Evolutionary conservation across 2,113 vertebrate species (phyloP).

Genomic region (Excalfactoria chinensis): DNA sequence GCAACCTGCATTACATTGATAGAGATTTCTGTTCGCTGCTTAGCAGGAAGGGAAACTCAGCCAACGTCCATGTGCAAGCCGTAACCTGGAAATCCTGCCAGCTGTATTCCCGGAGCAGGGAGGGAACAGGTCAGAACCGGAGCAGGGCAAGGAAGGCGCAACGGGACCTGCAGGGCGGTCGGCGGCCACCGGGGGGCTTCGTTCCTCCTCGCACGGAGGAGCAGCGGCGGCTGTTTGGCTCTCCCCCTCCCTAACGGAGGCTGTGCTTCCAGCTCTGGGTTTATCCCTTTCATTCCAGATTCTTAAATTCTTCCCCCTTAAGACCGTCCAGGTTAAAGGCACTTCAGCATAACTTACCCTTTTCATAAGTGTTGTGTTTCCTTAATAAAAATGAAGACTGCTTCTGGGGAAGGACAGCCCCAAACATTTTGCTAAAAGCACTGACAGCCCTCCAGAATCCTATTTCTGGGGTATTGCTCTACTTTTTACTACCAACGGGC

Average conservation of each 20-base stretch:
- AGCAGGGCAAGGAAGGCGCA: neutral
- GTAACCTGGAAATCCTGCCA: neutral
- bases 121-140: neutral
- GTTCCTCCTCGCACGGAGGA: constrained; percentile 24
- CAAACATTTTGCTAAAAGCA: neutral
- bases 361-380: neutral
- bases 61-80: neutral
- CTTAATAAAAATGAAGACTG: neutral
- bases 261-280: neutral
- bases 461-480: neutral
- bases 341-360: neutral
- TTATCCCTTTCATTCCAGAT: neutral
- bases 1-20: accelerated
- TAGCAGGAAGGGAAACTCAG: neutral
- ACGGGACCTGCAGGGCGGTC: constrained; percentile 11
- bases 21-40: neutral
- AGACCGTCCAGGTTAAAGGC: neutral
- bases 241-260: neutral
- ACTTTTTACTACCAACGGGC: neutral
- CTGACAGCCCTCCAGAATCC: neutral
- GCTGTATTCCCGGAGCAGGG: neutral
- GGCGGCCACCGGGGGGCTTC: constrained; percentile 70
- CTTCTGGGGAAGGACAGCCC: neutral
- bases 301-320: neutral
- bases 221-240: neutral